These are phyloP conservation scores for Paraescarpia echinospica DNA, from an alignment of 1,140 invertebrate genomes.

Conservation along the genomic window DNA sequence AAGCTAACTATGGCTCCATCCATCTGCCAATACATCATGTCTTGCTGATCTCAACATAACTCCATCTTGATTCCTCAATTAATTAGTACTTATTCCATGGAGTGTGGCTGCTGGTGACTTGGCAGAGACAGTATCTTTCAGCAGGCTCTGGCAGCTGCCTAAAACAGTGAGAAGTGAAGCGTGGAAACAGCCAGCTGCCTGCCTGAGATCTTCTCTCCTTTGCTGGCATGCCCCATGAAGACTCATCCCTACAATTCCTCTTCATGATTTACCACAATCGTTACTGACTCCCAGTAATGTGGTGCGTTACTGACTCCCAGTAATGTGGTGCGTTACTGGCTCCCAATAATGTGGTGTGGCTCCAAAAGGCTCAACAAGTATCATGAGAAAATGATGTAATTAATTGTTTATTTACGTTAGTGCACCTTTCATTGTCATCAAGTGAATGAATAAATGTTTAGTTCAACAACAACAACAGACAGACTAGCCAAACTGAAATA, in stretches of 20 bases:
- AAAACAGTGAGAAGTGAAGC: neutral
- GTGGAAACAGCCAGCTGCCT: neutral
- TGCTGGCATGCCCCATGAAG: neutral
- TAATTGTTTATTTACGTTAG: neutral
- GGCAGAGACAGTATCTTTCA: neutral
- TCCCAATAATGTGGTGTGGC: neutral
- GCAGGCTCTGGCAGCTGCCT: neutral
- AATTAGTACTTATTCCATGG: neutral
- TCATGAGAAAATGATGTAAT: neutral
- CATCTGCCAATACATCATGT: neutral
- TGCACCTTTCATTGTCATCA: neutral
- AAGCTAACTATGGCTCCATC: neutral
- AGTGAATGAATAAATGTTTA: too few species aligned
- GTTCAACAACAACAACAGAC: too few species aligned
- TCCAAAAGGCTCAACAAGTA: neutral
- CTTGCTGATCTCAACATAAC: neutral
- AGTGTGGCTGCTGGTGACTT: neutral
- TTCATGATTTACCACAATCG: neutral
- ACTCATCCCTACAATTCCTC: neutral
- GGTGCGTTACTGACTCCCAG: neutral
- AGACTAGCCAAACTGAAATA: too few species aligned
- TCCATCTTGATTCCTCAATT: slow-evolving; percentile 5
- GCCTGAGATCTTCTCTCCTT: neutral
- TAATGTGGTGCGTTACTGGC: too few species aligned
- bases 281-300: neutral